Conservation (phyloP, 2,113 vertebrate species). For the Notothenia rossii region DNA sequence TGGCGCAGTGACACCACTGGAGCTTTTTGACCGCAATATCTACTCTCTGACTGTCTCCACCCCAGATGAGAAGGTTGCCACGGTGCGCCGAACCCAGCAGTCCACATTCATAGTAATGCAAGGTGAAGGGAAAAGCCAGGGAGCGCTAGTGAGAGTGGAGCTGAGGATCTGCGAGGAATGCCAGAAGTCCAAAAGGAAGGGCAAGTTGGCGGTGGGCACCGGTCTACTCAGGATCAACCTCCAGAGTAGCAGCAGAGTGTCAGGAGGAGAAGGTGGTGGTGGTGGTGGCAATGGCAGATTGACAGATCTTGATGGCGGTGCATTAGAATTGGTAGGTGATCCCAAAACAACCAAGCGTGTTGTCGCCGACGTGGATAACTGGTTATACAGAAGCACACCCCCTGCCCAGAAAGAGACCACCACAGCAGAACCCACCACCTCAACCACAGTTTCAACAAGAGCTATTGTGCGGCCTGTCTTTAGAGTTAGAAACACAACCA, state of each 20-base stretch:
- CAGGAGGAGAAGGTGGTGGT: conserved; percentile 21
- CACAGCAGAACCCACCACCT: conserved; percentile 24
- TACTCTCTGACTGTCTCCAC: conserved; percentile 89
- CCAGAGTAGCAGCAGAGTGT: conserved; percentile 67
- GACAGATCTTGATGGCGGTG: conserved; percentile 24
- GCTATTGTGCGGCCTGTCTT: conserved; percentile 31
- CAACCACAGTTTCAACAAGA: conserved; percentile 41
- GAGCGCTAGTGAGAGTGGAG: conserved; percentile 87
- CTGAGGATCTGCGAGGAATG: conserved; percentile 93
- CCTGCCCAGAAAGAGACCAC: conserved; percentile 73
- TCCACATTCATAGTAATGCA: conserved; percentile 84
- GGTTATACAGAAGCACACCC: conserved; percentile 69
- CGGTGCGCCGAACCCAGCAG: conserved; percentile 86
- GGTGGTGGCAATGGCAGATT: conserved; percentile 44
- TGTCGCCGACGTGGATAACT: conserved; percentile 51
- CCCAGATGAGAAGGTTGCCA: conserved; percentile 89
- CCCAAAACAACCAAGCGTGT: conserved; percentile 68
- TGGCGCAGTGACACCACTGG: conserved; percentile 88
- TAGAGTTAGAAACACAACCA: conserved; percentile 45
- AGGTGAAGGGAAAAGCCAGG: conserved; percentile 87
- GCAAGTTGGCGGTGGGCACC: conserved; percentile 85
- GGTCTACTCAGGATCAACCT: conserved; percentile 87
- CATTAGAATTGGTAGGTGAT: conserved; percentile 63
- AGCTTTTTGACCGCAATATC: conserved; percentile 88
- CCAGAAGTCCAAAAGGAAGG: conserved; percentile 94